phyloP scores from a whole-genome alignment of 2,113 vertebrate species.

The Phalacrocorax aristotelis region DNA sequence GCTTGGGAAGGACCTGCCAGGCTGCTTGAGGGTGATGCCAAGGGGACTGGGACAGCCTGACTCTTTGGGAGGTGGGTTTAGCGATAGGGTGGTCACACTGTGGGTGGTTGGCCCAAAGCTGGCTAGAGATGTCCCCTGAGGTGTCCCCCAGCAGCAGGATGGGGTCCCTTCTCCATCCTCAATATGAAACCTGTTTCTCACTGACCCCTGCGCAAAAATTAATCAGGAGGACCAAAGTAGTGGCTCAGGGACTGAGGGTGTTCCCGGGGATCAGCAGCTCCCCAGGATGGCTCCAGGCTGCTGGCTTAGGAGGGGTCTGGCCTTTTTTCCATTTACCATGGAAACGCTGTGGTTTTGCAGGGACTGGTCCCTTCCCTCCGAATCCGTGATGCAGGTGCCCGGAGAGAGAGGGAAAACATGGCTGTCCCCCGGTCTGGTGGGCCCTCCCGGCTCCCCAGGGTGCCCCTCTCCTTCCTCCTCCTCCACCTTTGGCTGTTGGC shows the following conservation, averaged over 20 bases:
- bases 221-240: accelerated
- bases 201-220: accelerated
- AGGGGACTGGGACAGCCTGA: neutral
- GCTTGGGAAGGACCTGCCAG: neutral
- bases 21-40: neutral
- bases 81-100: neutral
- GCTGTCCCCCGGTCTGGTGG: neutral
- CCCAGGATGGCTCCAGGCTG: neutral
- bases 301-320: neutral
- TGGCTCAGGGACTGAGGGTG: neutral
- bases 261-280: neutral
- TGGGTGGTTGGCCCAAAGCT: neutral
- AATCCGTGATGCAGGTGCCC: neutral
- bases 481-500: neutral
- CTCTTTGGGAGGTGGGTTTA: neutral
- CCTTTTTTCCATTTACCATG: neutral
- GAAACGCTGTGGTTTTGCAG: neutral
- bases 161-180: neutral
- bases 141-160: neutral
- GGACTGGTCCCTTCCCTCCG: neutral
- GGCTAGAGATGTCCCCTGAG: neutral
- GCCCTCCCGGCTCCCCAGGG: neutral
- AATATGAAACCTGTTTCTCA: neutral
- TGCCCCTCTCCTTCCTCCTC: neutral
- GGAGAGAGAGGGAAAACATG: neutral